Evolutionary conservation across 2,888 invertebrate genomes (phyloP), one percentile per base, ranked within the genome.

Genomic region (Cremastinae sp.): DNA sequence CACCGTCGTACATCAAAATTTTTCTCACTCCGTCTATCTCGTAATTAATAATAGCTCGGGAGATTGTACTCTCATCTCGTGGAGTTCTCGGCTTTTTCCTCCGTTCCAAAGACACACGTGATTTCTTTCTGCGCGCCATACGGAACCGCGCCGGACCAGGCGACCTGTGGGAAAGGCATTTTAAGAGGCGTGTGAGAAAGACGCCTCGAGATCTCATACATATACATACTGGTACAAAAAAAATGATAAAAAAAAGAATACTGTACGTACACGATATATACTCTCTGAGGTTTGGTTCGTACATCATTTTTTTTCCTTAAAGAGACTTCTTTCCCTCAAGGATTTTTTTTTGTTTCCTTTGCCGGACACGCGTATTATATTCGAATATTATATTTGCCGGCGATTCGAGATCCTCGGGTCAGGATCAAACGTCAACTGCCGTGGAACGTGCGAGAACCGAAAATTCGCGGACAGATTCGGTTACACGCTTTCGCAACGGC

Each of bases 401-500:
- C 39, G 49, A 45, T 49, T 43, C 18, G 61, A 28, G 61, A 61
- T 12, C 64, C 43, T 53, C 49, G 56, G 75, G 70, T 76, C 75
- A 71, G 68, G 59, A 75, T 72, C 45, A 43, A 49, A 45, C 69
- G 37, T 53, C 49, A 9, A 35, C 14, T 14, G 18, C 43, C 47
- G 73, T 47, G 51, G 61, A 74, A 75, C 69, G 78, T 72, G 77
- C 75, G 61, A 73, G 71, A 69, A 78, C 76, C 79, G 76, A 79
- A 79, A 79, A 81, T 75, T 79, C 76, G 81, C 76, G 79, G 79
- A 81, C 81, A 79, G 79, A 79, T 81, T 79, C 81, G 79, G 78
- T 81, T 81, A 81, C 78, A 79, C 68, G 81, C 73, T 79, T 81
- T 78, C 74, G 78, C 78, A 45, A 69, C 69, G 69, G 68, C 39